phyloP scores from a whole-genome alignment of 1,140 invertebrate species.

The Sweltsa coloradensis region DNA sequence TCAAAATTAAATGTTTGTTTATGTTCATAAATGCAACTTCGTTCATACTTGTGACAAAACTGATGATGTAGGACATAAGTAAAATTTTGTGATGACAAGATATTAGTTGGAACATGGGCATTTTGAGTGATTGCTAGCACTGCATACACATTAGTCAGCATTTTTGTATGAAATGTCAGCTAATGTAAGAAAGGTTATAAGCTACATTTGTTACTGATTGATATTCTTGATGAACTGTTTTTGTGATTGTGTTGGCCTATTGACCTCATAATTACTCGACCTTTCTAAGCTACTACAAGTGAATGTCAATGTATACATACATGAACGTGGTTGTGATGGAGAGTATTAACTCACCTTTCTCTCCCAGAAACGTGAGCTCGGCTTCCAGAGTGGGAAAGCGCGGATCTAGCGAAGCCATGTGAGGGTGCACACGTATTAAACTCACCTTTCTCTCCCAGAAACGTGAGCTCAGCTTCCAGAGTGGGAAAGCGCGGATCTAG shows the following conservation, averaged over 20 bases:
- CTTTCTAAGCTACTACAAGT: slow-evolving; percentile 2
- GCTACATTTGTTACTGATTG: background rate
- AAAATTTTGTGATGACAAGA: too few species aligned
- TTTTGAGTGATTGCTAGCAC: too few species aligned
- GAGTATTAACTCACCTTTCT: slow-evolving; percentile 29
- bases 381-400: slow-evolving; percentile 42
- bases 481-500: slow-evolving; percentile 36
- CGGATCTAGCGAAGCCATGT: slow-evolving; percentile 35
- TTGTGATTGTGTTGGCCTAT: background rate
- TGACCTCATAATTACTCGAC: background rate
- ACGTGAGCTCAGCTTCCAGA: slow-evolving; percentile 51
- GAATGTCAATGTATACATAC: background rate
- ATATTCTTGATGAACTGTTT: background rate
- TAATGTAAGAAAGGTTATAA: background rate
- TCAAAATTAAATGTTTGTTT: too few species aligned
- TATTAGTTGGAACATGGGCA: too few species aligned
- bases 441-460: slow-evolving; percentile 42
- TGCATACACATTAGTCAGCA: too few species aligned
- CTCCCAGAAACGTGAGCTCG: slow-evolving; percentile 50
- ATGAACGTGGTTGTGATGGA: slow-evolving; percentile 7
- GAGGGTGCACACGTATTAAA: slow-evolving; percentile 34
- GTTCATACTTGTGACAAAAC: too few species aligned
- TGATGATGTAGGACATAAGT: too few species aligned
- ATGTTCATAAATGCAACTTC: too few species aligned
- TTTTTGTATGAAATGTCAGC: background rate